A percentile compares a stretch with the other conserved stretches of the same genome.
Evolutionary conservation across 2,113 vertebrate species (phyloP).

Genomic region (Numida meleagris): DNA sequence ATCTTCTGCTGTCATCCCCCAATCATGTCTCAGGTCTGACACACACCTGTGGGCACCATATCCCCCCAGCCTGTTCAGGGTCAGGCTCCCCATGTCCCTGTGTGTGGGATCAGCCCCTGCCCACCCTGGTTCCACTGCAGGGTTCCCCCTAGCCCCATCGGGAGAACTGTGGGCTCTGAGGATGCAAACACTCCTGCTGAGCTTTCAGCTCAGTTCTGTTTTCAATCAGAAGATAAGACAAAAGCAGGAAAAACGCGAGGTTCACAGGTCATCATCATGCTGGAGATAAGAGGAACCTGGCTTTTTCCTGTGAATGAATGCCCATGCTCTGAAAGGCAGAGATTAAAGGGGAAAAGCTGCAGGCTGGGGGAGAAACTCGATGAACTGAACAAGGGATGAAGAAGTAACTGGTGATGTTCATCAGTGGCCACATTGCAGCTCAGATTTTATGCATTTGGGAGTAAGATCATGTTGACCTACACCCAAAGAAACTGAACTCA

Average conservation of each 20-base stretch:
- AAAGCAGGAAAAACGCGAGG: neutral
- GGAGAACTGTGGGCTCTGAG: neutral
- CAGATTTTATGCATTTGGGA: neutral
- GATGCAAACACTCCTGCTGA: neutral
- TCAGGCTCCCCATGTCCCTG: rapidly evolving
- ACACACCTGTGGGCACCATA: rapidly evolving
- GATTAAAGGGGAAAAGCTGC: neutral
- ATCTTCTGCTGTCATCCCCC: neutral
- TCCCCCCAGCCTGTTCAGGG: neutral
- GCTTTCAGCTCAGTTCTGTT: neutral
- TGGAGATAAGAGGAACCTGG: neutral
- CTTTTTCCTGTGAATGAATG: neutral
- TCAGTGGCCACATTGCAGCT: neutral
- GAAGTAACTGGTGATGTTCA: neutral
- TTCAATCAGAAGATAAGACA: neutral
- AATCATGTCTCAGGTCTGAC: neutral
- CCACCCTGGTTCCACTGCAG: rapidly evolving
- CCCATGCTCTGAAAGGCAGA: neutral
- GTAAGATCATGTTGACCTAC: neutral
- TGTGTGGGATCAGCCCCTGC: neutral
- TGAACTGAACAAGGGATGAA: neutral
- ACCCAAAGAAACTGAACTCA: neutral
- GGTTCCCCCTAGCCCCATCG: neutral
- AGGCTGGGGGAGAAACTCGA: rapidly evolving
- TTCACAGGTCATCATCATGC: neutral